Conservation (phyloP, 2,113 vertebrate genomes). For the Saccopteryx bilineata region DNA sequence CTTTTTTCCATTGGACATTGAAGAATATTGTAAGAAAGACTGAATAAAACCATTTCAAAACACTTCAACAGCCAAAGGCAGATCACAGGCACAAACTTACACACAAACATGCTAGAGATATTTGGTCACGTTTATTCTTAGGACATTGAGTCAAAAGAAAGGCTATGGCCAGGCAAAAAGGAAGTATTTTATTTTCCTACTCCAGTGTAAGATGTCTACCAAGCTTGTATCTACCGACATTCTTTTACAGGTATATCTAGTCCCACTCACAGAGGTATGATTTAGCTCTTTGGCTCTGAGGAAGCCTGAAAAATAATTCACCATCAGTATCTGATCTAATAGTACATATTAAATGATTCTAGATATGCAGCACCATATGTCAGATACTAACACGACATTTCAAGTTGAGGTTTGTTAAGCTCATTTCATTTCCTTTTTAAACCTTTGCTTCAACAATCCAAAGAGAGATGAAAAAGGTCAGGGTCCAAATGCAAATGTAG, state of each 20-base stretch:
- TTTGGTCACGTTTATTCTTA: background rate
- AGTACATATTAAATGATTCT: background rate
- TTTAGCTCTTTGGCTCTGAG: background rate
- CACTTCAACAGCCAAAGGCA: background rate
- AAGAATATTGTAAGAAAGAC: background rate
- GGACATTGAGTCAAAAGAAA: background rate
- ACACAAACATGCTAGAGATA: background rate
- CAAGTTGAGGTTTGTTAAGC: background rate
- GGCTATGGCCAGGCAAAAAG: background rate
- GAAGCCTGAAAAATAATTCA: background rate
- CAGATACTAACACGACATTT: background rate
- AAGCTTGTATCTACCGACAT: background rate
- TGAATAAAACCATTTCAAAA: background rate
- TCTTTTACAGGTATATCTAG: background rate
- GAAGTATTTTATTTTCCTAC: background rate
- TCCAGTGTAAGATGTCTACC: background rate
- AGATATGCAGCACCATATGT: background rate
- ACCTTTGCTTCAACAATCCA: background rate
- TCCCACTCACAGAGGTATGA: accelerated
- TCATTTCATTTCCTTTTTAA: background rate
- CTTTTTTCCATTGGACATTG: background rate
- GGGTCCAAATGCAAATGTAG: background rate
- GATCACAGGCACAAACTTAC: background rate
- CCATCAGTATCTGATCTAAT: background rate
- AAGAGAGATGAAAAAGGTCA: background rate